A percentile compares a stretch with the other conserved stretches of the same genome.
These are phyloP conservation scores for Bellardia pandia DNA, from an alignment of 2,888 invertebrate species.

Conservation along the genomic window DNA sequence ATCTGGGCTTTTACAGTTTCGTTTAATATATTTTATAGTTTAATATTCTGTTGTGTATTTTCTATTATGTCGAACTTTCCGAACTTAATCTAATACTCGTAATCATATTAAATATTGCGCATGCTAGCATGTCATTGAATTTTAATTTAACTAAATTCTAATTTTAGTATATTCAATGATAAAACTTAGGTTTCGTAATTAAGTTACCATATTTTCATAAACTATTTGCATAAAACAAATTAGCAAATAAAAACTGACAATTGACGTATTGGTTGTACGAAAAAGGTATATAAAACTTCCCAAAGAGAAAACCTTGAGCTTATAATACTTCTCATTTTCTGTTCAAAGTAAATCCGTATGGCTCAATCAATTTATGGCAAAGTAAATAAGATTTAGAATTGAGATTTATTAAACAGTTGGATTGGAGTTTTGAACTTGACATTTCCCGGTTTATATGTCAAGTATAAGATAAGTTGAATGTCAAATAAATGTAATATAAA, in stretches of 20 bases:
- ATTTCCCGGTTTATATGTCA: too few species aligned
- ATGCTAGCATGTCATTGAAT: constrained; percentile 26
- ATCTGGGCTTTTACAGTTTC: background rate
- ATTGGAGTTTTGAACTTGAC: too few species aligned
- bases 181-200: constrained; percentile 12
- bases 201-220: constrained; percentile 3
- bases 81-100: background rate
- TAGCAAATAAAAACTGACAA: background rate
- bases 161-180: constrained; percentile 10
- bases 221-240: background rate
- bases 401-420: too few species aligned
- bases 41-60: background rate
- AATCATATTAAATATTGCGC: background rate
- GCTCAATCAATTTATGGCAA: too few species aligned
- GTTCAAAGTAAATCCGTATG: too few species aligned
- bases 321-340: too few species aligned
- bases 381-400: too few species aligned
- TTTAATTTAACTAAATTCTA: constrained; percentile 43
- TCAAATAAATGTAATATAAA: too few species aligned
- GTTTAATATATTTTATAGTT: background rate
- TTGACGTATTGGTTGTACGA: too few species aligned
- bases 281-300: too few species aligned
- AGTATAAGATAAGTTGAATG: too few species aligned
- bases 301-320: too few species aligned
- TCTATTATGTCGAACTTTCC: background rate